Evolutionary conservation across 2,797 vertebrate genomes (phyloP), one percentile per base, ranked within the genome.

Genomic region (Galago senegalensis): DNA sequence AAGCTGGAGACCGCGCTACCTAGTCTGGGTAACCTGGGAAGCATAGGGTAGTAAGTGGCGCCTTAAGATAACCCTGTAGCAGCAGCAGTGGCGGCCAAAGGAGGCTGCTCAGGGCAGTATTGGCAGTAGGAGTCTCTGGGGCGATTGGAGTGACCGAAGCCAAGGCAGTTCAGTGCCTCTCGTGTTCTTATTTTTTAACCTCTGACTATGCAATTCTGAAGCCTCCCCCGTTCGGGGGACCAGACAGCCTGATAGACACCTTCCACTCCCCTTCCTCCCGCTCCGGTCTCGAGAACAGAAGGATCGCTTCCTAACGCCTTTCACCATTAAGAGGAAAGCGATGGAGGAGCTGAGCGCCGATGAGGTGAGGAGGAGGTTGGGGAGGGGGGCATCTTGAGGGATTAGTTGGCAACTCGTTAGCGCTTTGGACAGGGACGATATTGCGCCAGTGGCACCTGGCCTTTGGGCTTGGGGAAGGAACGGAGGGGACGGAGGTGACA

Each of bases 281-380:
- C 94, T 93, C 82, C 14, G 94, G 79, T 89, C 95, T 91, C 87
- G 29, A 94, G 97, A 77, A 88, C 96, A 93, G 86, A 94, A 97
- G 97, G 97, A 89, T 95, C 93, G 80, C 90, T 87, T 96, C 95
- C 91, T 98, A 98, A 98, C 98, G 98, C 98, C 98, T 97, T 98
- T 97, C 98, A 99, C 99, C 99, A 99, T 99, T 99, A 99, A 99
- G 99, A 99, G 99, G 98, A 99, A 99, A 98, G 98, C 98, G 98
- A 99, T 99, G 99, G 99, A 99, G 99, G 99, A 99, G 98, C 98
- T 99, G 98, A 99, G 99, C 99, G 99, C 99, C 98, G 99, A 99
- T 93, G 99, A 99, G 99, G 99, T 99, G 98, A 99, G 99, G 98
- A 99, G 99, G 61, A 27, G 89, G 21, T 31, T 49, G 85, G 91